Evolutionary conservation across 2,113 vertebrate genomes (phyloP), one percentile per base, ranked within the genome.

Genomic region (Paratilapia polleni): DNA sequence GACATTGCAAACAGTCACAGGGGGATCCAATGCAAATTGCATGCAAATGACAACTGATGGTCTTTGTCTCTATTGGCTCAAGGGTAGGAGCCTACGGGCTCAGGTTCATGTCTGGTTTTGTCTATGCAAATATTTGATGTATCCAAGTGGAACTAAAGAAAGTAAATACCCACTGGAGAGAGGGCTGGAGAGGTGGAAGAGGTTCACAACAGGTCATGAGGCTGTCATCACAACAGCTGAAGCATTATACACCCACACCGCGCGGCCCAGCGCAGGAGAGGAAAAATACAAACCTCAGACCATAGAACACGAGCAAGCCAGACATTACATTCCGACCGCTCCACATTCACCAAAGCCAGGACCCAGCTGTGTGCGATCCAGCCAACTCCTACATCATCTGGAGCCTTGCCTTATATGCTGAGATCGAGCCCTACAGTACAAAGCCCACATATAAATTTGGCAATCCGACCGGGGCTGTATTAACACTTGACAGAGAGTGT

Each of bases 1-100:
- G 96, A 96, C 96, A 95, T 92, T 88, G 92, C 94, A 94, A 95
- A 96, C 93, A 95, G 94, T 94, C 94, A 84, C 84, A 20, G 90
- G 90, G 90, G 91, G 83, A 85, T 90, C 82, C n/a, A 41, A 96
- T 96, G 95, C 94, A 96, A 96, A 96, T 95, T n/a, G 77, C 76
- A 96, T 96, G 94, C 94, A 96, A 95, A 96, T 95, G 90, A 89
- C 87, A 91, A 88, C 86, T 58, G 75, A 77, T 90, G 47, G 85
- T 88, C 87, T 93, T 85, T 89, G 87, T 88, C 92, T 90, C 83
- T 7, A 84, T 81, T 88, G 92, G 90, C 87, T 74, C n/a, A 78
- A 91, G 86, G 85, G 83, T 59, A 62, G 31, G 73, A 74, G 87
- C 85, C 89, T 59, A 61, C 10, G 83, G 92, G 89, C 52, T 79